Percentiles rank a stretch among this genome's conserved stretches.
phyloP scores from a whole-genome alignment of 2,797 vertebrate species.

The Cryptoprocta ferox region DNA sequence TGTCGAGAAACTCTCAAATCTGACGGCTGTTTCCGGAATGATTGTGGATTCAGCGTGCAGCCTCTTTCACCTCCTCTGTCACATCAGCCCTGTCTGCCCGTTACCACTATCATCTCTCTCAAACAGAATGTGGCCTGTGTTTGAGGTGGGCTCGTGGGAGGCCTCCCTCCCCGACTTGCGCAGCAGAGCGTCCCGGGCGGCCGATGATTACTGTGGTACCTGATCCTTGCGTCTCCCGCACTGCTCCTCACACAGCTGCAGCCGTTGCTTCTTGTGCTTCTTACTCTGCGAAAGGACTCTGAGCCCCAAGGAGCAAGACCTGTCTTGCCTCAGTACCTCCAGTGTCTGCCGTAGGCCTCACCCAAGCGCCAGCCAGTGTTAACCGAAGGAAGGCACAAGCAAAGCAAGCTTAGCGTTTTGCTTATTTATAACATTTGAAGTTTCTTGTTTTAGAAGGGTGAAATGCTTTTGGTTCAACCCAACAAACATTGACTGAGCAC shows the following conservation, averaged over 20 bases:
- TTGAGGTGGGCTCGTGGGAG: neutral
- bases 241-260: neutral
- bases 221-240: neutral
- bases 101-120: neutral
- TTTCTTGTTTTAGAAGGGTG: neutral
- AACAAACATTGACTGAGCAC: neutral
- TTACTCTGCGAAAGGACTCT: neutral
- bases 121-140: neutral
- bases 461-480: neutral
- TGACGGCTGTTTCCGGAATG: neutral
- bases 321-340: neutral
- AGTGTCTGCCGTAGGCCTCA: neutral
- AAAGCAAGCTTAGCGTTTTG: neutral
- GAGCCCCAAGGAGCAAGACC: neutral
- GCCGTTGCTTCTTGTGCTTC: neutral
- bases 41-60: neutral
- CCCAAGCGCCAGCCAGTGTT: neutral
- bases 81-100: neutral
- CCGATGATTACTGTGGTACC: neutral
- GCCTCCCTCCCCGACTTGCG: neutral
- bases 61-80: neutral
- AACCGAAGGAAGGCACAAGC: neutral
- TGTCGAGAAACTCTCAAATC: neutral
- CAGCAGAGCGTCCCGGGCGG: neutral
- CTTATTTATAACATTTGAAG: neutral